Percentiles rank a stretch among this genome's conserved stretches.
Conservation (phyloP, 2,888 invertebrate species). For the Cheilosia pagana region DNA sequence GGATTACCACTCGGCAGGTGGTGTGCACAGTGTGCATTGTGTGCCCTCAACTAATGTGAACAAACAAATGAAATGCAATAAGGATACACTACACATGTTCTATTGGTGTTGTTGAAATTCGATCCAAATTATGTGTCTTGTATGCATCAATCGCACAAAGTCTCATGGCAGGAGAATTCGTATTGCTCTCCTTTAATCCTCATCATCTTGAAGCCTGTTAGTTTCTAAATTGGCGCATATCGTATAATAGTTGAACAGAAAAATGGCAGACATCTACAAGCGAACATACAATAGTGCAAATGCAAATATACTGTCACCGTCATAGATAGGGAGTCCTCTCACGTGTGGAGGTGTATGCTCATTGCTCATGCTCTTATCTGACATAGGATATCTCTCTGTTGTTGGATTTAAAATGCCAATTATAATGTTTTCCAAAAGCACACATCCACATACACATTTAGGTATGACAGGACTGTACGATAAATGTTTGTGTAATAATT, state of each 20-base stretch:
- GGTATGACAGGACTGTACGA: not conserved
- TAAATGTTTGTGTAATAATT: constrained; percentile 1
- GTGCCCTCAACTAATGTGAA: constrained; percentile 16
- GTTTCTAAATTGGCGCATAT: not conserved
- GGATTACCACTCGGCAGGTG: not conserved
- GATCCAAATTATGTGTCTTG: constrained; percentile 41
- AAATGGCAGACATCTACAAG: constrained; percentile 21
- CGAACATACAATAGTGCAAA: constrained; percentile 2
- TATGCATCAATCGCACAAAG: constrained; percentile 53
- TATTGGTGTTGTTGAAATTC: constrained; percentile 45
- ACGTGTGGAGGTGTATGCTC: not conserved
- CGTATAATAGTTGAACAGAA: not conserved
- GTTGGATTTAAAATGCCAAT: constrained; percentile 35
- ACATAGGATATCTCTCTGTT: constrained; percentile 6
- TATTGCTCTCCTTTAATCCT: not conserved
- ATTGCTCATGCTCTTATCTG: constrained; percentile 9
- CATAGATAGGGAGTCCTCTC: not conserved
- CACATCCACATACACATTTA: not conserved
- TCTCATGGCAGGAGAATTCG: not conserved
- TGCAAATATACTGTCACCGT: constrained; percentile 17
- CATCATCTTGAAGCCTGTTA: constrained; percentile 3
- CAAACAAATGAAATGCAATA: constrained; percentile 34
- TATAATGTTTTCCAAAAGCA: constrained; percentile 6
- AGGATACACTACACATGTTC: constrained; percentile 6
- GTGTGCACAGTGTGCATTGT: not conserved